Conservation (phyloP, 2,888 invertebrate genomes). For the Aelia acuminata region DNA sequence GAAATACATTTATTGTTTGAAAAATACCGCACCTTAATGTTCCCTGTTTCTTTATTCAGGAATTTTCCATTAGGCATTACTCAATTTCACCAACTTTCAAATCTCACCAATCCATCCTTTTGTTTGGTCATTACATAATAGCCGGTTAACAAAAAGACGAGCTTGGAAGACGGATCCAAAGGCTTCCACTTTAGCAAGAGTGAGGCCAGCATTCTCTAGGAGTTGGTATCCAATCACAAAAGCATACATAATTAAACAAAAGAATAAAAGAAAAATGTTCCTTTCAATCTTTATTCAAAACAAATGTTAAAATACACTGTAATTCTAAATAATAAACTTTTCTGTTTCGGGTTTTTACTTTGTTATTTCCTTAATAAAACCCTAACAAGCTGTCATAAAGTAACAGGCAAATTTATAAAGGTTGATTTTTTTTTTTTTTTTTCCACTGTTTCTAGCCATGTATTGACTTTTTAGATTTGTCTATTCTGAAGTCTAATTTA, state of each 20-base stretch:
- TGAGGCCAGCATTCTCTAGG: not conserved
- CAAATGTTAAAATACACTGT: no score
- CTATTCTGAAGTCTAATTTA: no score
- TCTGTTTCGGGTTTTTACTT: not conserved
- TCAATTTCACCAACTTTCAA: not conserved
- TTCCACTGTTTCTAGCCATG: no score
- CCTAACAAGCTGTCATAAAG: not conserved
- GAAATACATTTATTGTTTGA: no score
- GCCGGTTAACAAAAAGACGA: not conserved
- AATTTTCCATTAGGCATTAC: slow-evolving; percentile 17
- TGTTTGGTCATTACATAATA: not conserved
- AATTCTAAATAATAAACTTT: not conserved
- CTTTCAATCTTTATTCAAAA: not conserved
- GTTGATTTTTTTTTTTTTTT: not conserved
- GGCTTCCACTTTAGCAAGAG: not conserved
- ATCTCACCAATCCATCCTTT: not conserved
- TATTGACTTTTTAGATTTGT: no score
- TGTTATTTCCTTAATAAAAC: not conserved
- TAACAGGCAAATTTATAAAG: not conserved
- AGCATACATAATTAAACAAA: not conserved
- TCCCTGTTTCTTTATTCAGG: not conserved
- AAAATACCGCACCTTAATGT: not conserved
- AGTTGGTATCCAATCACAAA: not conserved
- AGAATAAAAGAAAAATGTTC: not conserved
- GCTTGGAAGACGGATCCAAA: not conserved